Evolutionary conservation across 2,888 invertebrate species (phyloP), one percentile per base, ranked within the genome.

Genomic region (Sepioteuthis lessoniana): DNA sequence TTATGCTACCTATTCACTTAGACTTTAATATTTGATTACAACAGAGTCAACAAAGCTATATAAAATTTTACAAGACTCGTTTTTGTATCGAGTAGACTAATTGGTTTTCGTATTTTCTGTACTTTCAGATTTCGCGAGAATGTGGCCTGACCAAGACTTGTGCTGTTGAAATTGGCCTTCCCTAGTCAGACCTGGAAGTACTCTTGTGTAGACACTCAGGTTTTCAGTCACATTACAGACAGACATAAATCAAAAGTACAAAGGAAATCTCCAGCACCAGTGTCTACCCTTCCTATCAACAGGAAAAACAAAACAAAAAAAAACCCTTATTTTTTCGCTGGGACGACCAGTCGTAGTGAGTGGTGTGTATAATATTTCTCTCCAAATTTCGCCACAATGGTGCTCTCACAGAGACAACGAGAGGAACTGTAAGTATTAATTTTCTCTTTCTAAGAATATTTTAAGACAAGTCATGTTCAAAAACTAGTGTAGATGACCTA

Each of bases 371-470:
- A 31, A 91, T 38, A 16, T 91, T 91, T 31, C 91, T 50, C 25
- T 46, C 47, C 35, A n/a, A 8, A 38, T 93, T 93, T 93, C 93
- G 93, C 46, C 94, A 99, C 98, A 98, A 99, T 99, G 99, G 99
- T 99, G 98, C 98, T 99, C 98, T 99, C 99, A 98, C 99, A 99
- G 98, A 98, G 99, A 98, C 99, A 99, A 98, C 98, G 99, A 98
- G 99, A 99, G 98, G 99, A 99, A 98, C 98, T 99, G 99, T 99
- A 98, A 99, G 99, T 98, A 94, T n/a, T 35, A 60, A 28, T 25
- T 37, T 55, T 5, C 21, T 25, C 16, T 21, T 50, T 21, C 7
- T 42, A 42, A 42, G 42, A 42, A 42, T 42, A 42, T 42, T 42
- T 42, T 42, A 7, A 7, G 42, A 42, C 42, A 42, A 42, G 7